These are phyloP conservation scores for Philotrypesis tridentata DNA, from an alignment of 1,140 invertebrate species.

Conservation along the genomic window DNA sequence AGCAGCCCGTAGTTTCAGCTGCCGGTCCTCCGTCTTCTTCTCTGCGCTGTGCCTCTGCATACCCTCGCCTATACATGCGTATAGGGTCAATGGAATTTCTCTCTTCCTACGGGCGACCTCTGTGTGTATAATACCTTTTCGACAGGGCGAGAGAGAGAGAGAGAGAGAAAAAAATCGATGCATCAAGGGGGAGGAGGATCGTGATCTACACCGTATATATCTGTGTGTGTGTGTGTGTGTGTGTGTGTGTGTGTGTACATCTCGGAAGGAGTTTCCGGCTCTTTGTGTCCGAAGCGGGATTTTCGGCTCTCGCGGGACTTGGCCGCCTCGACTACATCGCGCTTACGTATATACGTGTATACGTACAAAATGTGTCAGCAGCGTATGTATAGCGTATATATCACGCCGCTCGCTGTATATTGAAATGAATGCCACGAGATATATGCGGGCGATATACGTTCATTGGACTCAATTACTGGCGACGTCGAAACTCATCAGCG, in stretches of 20 bases:
- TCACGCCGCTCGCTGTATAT: too few species aligned
- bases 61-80: too few species aligned
- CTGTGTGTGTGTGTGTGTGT: too few species aligned
- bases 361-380: not conserved
- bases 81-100: conserved; percentile 20
- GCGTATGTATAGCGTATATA: too few species aligned
- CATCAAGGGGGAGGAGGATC: not conserved
- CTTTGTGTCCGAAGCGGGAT: not conserved
- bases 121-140: not conserved
- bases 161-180: conserved; percentile 1
- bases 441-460: not conserved
- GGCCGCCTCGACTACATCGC: too few species aligned
- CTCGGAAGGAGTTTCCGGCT: not conserved
- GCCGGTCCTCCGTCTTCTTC: conserved; percentile 30
- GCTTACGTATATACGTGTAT: too few species aligned
- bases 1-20: conserved; percentile 27
- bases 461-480: not conserved
- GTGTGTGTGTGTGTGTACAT: too few species aligned
- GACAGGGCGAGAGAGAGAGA: not conserved
- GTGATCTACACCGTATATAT: not conserved
- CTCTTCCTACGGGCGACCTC: not conserved
- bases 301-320: not conserved
- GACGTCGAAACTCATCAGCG: not conserved
- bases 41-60: too few species aligned
- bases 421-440: not conserved